Evolutionary conservation across 1,140 invertebrate genomes (phyloP), one percentile per base, ranked within the genome.

Genomic region (Diabrotica virgifera): DNA sequence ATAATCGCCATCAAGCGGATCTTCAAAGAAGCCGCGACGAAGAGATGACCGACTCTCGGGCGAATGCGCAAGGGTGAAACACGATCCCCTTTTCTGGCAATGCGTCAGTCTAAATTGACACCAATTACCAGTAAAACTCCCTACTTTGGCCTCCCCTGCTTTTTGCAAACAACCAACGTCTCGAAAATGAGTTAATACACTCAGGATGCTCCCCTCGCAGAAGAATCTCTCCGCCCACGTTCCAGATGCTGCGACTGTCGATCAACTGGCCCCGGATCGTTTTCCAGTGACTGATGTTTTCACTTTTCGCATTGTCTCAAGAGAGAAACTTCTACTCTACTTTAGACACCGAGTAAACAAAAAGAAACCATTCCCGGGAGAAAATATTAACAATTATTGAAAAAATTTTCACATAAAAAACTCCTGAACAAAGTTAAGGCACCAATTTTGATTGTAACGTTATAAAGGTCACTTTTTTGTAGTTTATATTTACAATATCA

Each of bases 41-140:
- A 63, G 60, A n/a, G n/a, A 8, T n/a, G 40, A 46, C 24, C 24
- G 24, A 3, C n/a, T n/a, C n/a, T 46, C 6, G 51, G 63, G 67
- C 70, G 67, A 65, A 62, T 67, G 63, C 65, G 55, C 59, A 70
- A 66, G 71, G 70, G 69, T 77, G 77, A 74, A 78, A 73, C 72
- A 78, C 74, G 74, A 72, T 71, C 72, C 63, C 67, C 74, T 68
- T 72, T 72, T 74, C 72, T 71, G 74, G 64, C 73, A 74, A 77
- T 78, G 76, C 77, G 76, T 78, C 78, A 78, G 76, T 74, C 76
- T 84, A 86, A 86, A 86, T 85, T 86, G 85, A 84, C 84, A 85
- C 84, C 84, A 86, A 86, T 86, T 86, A 86, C 84, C 84, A 85
- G 84, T 81, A 85, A 85, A 85, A 85, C 84, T 84, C 84, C 83